Conservation (phyloP, 2,113 vertebrate genomes). For the Thomomys bottae region DNA sequence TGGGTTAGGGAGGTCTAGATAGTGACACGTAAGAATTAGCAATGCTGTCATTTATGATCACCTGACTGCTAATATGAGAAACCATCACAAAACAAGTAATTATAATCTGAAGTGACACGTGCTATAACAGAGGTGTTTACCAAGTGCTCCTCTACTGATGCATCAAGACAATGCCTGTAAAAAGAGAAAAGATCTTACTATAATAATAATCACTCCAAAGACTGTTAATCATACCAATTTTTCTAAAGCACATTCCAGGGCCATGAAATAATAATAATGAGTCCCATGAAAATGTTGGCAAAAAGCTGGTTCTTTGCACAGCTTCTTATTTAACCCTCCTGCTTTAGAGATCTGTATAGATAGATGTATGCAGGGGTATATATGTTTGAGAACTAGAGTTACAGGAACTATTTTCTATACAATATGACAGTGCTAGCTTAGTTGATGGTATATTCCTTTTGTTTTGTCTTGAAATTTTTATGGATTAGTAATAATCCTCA, state of each 20-base stretch:
- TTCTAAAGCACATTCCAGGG: conserved; percentile 14
- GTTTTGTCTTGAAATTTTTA: too few relatives aligned
- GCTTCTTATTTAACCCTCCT: conserved; percentile 21
- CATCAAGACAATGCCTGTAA: not conserved
- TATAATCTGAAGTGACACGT: not conserved
- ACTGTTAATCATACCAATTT: not conserved
- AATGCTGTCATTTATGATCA: not conserved
- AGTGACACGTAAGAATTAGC: not conserved
- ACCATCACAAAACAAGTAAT: not conserved
- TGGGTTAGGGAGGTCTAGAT: not conserved
- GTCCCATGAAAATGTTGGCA: not conserved
- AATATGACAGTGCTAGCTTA: not conserved
- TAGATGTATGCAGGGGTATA: not conserved
- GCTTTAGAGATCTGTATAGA: not conserved
- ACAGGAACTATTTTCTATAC: conserved; percentile 26
- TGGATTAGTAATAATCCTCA: too few relatives aligned
- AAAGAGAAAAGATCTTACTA: not conserved
- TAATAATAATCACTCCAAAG: not conserved
- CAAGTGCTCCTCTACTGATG: not conserved
- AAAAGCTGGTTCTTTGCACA: not conserved
- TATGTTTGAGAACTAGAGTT: not conserved
- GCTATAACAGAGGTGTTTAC: not conserved
- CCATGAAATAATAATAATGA: not conserved
- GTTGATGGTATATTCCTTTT: too few relatives aligned
- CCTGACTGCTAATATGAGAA: not conserved